These are phyloP conservation scores for Uropetala carovei DNA, from an alignment of 2,888 invertebrate species.

Conservation along the genomic window DNA sequence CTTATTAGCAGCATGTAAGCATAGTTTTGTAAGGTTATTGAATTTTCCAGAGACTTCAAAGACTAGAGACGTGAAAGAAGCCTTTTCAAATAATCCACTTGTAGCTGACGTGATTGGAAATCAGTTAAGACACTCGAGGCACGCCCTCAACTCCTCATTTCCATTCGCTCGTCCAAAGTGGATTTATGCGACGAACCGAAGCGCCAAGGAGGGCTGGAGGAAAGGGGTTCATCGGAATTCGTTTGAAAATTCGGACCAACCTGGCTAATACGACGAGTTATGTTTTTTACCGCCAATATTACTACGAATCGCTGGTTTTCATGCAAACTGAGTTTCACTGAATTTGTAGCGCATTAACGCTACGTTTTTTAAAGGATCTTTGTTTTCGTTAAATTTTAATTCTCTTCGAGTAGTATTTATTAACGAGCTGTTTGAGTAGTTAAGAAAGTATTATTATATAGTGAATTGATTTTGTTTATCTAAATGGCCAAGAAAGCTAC, in stretches of 20 bases:
- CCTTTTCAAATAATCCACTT: neutral
- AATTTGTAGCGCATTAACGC: too few relatives aligned
- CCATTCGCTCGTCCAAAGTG: neutral
- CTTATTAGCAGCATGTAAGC: neutral
- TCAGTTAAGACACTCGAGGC: neutral
- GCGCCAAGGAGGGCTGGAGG: neutral
- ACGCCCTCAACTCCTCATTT: neutral
- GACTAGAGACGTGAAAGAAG: neutral
- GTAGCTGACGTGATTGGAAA: constrained; percentile 1
- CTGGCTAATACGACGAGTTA: neutral
- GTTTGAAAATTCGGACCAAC: neutral
- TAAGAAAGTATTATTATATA: too few relatives aligned
- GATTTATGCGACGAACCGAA: neutral
- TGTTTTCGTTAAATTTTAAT: too few relatives aligned
- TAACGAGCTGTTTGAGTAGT: too few relatives aligned
- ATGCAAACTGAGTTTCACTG: too few relatives aligned
- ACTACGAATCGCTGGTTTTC: neutral
- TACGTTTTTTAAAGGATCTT: too few relatives aligned
- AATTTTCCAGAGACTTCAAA: neutral
- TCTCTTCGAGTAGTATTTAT: too few relatives aligned
- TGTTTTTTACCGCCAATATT: neutral
- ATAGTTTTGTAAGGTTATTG: neutral
- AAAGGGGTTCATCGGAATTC: neutral
- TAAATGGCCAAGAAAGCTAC: too few relatives aligned
- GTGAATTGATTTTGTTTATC: too few relatives aligned